Evolutionary conservation across 1,140 invertebrate species (phyloP).

Genomic region (Anagrus nilaparvatae): DNA sequence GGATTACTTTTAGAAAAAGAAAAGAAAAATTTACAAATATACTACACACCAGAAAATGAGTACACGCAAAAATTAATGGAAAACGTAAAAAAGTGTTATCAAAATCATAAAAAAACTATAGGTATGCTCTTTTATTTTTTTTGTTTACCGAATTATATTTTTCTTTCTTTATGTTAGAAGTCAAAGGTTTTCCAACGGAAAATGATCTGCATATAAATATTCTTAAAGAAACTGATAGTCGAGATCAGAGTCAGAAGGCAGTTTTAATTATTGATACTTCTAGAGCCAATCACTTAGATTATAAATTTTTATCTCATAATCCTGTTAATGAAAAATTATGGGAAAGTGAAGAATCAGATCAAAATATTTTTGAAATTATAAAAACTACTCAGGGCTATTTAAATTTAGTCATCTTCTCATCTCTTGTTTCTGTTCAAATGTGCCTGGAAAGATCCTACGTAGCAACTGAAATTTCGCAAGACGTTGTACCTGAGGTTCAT

Average conservation of each 20-base stretch:
- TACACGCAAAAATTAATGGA: constrained; percentile 20
- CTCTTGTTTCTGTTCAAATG: no score
- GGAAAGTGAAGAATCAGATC: no score
- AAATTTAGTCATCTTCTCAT: no score
- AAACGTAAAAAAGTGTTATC: constrained; percentile 20
- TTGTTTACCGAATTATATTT: constrained; percentile 1
- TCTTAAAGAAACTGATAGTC: constrained; percentile 6
- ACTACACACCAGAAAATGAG: constrained; percentile 23
- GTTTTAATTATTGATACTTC: no score
- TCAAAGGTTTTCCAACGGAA: neutral
- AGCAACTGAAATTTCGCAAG: neutral
- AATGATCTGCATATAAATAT: neutral
- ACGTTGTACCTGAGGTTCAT: constrained; percentile 3
- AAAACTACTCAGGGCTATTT: neutral
- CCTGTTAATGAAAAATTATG: no score
- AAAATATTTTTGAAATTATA: neutral
- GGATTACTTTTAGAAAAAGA: constrained; percentile 5
- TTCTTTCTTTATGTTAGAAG: neutral
- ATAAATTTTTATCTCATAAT: no score
- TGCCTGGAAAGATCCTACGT: no score
- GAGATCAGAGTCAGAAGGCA: constrained; percentile 22
- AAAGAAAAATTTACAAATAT: constrained; percentile 15
- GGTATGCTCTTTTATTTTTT: constrained; percentile 4
- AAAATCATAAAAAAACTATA: constrained; percentile 20
- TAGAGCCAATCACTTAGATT: no score